Evolutionary conservation across 1,140 invertebrate species (phyloP).

Genomic region (Bombus polaris): DNA sequence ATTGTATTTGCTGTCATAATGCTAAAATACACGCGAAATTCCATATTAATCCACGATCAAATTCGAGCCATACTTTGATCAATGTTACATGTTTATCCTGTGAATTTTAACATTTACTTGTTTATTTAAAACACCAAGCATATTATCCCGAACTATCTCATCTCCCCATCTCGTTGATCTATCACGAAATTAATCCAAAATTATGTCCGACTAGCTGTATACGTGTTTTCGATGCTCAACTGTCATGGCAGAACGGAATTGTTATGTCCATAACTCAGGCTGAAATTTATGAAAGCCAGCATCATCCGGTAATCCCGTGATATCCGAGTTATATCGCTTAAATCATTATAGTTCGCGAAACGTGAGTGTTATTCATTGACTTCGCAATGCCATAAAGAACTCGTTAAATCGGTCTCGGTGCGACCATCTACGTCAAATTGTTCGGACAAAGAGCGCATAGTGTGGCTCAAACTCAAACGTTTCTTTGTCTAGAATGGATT

Average conservation of each 20-base stretch:
- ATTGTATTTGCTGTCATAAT: background rate
- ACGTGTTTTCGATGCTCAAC: too few species aligned
- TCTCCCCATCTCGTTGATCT: too few species aligned
- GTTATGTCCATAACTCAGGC: constrained; percentile 7
- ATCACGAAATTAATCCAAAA: too few species aligned
- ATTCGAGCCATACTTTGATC: background rate
- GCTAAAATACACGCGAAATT: background rate
- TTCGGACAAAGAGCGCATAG: background rate
- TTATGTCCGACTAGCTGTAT: too few species aligned
- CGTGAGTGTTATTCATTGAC: constrained; percentile 34
- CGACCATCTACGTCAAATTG: constrained; percentile 12
- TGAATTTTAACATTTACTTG: background rate
- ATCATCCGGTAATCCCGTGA: constrained; percentile 13
- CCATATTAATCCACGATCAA: background rate
- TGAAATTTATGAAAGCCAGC: constrained; percentile 55
- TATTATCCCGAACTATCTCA: background rate
- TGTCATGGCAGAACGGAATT: too few species aligned
- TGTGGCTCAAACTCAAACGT: background rate
- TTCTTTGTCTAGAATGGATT: background rate
- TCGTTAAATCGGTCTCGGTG: constrained; percentile 12
- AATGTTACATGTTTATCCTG: background rate
- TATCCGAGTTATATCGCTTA: constrained; percentile 57
- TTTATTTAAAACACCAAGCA: background rate
- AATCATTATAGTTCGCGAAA: constrained; percentile 55
- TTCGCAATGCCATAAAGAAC: background rate